Percentiles rank a stretch among this genome's conserved stretches.
These are phyloP conservation scores for Brachionus angularis DNA, from an alignment of 1,140 invertebrate species.

Conservation along the genomic window DNA sequence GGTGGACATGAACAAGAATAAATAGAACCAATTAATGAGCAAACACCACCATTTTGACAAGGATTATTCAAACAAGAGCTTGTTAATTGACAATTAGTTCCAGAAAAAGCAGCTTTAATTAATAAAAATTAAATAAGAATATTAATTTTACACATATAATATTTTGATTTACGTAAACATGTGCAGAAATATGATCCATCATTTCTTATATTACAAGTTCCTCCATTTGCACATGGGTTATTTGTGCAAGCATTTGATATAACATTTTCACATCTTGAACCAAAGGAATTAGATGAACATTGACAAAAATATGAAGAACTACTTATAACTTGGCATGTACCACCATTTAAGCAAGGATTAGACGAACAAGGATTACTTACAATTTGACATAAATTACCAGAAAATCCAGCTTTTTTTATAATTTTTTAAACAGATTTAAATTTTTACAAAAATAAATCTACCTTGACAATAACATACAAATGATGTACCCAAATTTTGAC, in stretches of 20 bases:
- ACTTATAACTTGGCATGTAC: background rate
- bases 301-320: background rate
- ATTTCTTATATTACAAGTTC: background rate
- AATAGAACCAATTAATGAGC: background rate
- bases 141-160: no score
- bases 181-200: background rate
- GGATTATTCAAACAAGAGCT: conserved; percentile 14
- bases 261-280: conserved; percentile 11
- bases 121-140: background rate
- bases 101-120: conserved; percentile 1
- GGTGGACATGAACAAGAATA: background rate
- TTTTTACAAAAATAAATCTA: background rate
- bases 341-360: background rate
- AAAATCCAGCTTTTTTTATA: background rate
- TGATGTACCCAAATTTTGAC: no score
- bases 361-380: conserved; percentile 1
- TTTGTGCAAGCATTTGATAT: background rate
- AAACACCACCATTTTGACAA: conserved; percentile 26
- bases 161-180: conserved; percentile 23
- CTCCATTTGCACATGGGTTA: conserved; percentile 35
- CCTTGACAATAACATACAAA: background rate
- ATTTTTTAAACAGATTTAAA: background rate
- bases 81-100: background rate
- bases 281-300: background rate
- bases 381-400: background rate